Percentiles rank a stretch among this genome's conserved stretches.
phyloP scores from a whole-genome alignment of 2,888 invertebrate genomes.

The Asteroscopus sphinx region DNA sequence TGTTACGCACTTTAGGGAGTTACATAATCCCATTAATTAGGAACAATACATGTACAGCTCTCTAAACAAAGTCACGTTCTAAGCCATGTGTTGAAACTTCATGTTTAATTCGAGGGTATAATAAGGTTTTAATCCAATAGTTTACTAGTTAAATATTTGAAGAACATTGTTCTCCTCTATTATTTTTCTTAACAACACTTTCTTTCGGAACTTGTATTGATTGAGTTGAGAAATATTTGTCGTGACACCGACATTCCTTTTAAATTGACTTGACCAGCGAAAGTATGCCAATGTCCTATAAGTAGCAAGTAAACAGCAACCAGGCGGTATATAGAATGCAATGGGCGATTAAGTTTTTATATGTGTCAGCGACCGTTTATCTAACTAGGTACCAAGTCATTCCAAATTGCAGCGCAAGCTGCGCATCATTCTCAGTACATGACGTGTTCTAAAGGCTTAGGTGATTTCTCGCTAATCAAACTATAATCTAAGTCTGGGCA shows the following conservation, averaged over 20 bases:
- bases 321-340: slow-evolving; percentile 41
- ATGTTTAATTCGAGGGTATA: neutral
- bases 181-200: slow-evolving; percentile 24
- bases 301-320: slow-evolving; percentile 40
- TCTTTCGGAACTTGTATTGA: slow-evolving; percentile 24
- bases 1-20: neutral
- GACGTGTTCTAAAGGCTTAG: neutral
- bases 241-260: slow-evolving; percentile 25
- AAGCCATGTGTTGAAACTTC: slow-evolving; percentile 20
- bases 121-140: slow-evolving; percentile 18
- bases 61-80: slow-evolving; percentile 37
- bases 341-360: slow-evolving; percentile 28
- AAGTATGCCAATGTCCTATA: slow-evolving; percentile 46
- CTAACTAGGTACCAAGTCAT: slow-evolving; percentile 25
- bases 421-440: slow-evolving; percentile 7
- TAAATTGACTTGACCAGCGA: slow-evolving; percentile 38
- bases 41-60: slow-evolving; percentile 11
- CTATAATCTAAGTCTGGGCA: neutral
- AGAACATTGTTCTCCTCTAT: slow-evolving; percentile 12
- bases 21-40: neutral
- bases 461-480: too few species aligned
- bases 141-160: slow-evolving; percentile 16
- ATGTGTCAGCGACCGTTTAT: slow-evolving; percentile 28
- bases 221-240: slow-evolving; percentile 22
- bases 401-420: slow-evolving; percentile 16